Evolutionary conservation across 2,113 vertebrate species (phyloP).

Genomic region (Chloropsis hardwickii): DNA sequence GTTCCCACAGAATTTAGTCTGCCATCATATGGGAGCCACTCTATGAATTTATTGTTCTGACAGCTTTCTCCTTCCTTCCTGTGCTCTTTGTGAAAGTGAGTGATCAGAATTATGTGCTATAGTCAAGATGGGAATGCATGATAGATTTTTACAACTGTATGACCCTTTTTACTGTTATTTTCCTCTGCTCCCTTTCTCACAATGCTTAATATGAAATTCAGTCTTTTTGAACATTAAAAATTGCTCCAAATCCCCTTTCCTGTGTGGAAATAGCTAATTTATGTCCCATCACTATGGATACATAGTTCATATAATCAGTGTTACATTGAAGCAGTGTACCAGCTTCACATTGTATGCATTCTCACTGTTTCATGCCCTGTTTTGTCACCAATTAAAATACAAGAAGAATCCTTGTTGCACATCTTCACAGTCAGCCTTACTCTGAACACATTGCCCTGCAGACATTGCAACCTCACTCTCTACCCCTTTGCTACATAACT

Average conservation of each 20-base stretch:
- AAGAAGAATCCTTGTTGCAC: background rate
- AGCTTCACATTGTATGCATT: background rate
- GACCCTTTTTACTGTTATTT: background rate
- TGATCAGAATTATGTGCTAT: background rate
- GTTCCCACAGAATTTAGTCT: background rate
- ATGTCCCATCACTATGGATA: background rate
- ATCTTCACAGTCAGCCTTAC: background rate
- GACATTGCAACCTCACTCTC: background rate
- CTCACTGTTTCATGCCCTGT: background rate
- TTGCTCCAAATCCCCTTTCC: background rate
- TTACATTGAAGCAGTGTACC: background rate
- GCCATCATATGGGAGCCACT: background rate
- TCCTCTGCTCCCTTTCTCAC: background rate
- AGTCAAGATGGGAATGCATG: background rate
- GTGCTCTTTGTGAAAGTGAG: background rate
- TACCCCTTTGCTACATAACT: background rate
- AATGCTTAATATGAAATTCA: background rate
- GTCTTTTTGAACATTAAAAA: background rate
- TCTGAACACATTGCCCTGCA: background rate
- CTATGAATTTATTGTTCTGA: background rate
- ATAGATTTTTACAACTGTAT: background rate
- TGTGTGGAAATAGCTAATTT: background rate
- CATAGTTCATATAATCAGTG: background rate
- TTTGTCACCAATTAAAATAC: background rate
- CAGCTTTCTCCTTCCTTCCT: background rate